Conservation (phyloP, 30 jellyfish, hydroid and myxozoan genomes). For the Hydractinia echinata region DNA sequence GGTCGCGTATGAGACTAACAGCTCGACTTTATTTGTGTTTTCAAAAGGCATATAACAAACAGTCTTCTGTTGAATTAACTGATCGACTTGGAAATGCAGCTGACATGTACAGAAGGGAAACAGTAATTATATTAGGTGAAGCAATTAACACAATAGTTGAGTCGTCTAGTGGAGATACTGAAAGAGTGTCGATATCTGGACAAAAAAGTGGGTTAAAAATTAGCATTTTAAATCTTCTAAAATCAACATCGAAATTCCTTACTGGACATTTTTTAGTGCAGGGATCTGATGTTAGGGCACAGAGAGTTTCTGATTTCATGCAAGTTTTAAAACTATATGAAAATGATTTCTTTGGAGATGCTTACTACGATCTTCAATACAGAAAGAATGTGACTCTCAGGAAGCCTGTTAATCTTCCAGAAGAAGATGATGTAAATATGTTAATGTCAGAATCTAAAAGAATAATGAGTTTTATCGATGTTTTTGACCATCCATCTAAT, state of each 20-base stretch:
- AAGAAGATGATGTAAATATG: conserved; percentile 14
- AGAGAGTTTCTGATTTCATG: conserved; percentile 15
- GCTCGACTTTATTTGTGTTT: too few relatives aligned
- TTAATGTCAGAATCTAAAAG: conserved; percentile 9
- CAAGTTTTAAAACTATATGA: conserved; percentile 11
- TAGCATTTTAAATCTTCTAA: conserved; percentile 15
- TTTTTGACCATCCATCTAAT: neutral
- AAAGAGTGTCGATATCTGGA: neutral
- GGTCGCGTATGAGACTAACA: too few relatives aligned
- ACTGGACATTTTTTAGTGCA: conserved; percentile 23
- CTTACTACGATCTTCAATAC: conserved; percentile 25
- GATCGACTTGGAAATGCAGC: too few relatives aligned
- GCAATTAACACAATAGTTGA: too few relatives aligned
- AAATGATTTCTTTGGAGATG: conserved; percentile 35
- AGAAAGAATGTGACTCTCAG: neutral
- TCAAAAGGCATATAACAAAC: too few relatives aligned
- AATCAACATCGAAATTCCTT: conserved; percentile 1
- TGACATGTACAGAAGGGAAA: too few relatives aligned
- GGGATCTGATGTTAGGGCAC: neutral
- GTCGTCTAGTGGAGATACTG: too few relatives aligned
- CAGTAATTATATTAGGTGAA: too few relatives aligned
- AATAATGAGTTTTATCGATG: neutral
- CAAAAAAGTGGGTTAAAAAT: conserved; percentile 28
- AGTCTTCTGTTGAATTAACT: too few relatives aligned
- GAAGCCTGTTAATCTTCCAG: conserved; percentile 20